These are phyloP conservation scores for Sus cebifrons DNA, from an alignment of 2,797 vertebrate genomes.

Conservation along the genomic window DNA sequence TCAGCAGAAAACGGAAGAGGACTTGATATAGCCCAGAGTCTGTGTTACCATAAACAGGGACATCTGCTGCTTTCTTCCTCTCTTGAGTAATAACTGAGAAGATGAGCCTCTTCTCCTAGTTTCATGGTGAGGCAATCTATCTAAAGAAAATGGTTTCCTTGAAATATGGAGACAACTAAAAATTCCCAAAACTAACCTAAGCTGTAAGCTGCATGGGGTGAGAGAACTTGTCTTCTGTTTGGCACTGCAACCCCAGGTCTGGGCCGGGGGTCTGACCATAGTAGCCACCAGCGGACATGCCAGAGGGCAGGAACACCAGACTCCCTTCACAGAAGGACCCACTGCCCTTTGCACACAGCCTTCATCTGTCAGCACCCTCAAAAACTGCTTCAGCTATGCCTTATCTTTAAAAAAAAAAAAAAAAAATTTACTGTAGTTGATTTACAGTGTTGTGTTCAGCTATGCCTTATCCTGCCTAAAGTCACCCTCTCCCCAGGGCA, in stretches of 20 bases:
- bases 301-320: background rate
- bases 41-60: background rate
- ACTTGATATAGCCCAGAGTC: background rate
- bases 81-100: background rate
- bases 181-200: background rate
- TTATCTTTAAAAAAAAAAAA: background rate
- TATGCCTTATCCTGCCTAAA: background rate
- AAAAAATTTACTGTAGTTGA: too few relatives aligned
- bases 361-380: background rate
- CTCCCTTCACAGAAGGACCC: background rate
- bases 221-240: background rate
- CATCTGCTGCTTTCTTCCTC: background rate
- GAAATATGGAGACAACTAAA: background rate
- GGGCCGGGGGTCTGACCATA: background rate
- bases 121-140: background rate
- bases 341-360: background rate
- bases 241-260: background rate
- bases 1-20: background rate
- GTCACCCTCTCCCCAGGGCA: background rate
- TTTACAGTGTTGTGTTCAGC: background rate
- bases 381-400: background rate
- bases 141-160: conserved; percentile 15
- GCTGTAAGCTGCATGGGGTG: background rate
- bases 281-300: background rate
- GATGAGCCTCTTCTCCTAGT: background rate